A percentile compares a stretch with the other conserved stretches of the same genome.
Evolutionary conservation across 2,888 invertebrate species (phyloP).

Genomic region (Clivina fossor): DNA sequence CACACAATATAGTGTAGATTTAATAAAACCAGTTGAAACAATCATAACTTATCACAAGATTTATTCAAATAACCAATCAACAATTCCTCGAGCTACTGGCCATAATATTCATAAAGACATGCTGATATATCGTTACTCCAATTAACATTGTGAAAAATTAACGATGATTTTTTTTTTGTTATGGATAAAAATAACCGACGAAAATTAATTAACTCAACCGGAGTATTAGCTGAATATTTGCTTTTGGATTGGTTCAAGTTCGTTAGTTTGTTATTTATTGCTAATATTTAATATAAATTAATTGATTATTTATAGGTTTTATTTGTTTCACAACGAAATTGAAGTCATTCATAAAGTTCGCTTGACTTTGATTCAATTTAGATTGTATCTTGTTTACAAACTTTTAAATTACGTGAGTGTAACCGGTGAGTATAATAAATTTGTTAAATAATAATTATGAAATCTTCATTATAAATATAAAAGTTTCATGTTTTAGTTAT

Average conservation of each 20-base stretch:
- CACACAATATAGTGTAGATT: no score
- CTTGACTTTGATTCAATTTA: no score
- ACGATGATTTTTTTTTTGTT: not conserved
- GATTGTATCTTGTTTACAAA: no score
- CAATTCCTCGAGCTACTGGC: constrained; percentile 6
- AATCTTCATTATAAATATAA: no score
- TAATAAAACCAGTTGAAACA: constrained; percentile 6
- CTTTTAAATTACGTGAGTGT: no score
- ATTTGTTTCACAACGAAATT: not conserved
- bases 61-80: constrained; percentile 24
- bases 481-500: no score
- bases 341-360: no score
- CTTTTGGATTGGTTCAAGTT: constrained; percentile 5
- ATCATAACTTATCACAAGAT: constrained; percentile 23
- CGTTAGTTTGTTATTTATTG: constrained; percentile 6
- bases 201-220: constrained; percentile 6
- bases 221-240: no score
- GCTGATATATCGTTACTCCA: constrained; percentile 24
- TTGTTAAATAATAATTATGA: no score
- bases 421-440: no score
- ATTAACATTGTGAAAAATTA: constrained; percentile 18
- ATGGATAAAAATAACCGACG: constrained; percentile 9
- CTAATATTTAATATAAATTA: constrained; percentile 16
- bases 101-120: not conserved
- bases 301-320: constrained; percentile 9